phyloP scores from a whole-genome alignment of 2,113 vertebrate genomes.

The Acanthochromis polyacanthus region DNA sequence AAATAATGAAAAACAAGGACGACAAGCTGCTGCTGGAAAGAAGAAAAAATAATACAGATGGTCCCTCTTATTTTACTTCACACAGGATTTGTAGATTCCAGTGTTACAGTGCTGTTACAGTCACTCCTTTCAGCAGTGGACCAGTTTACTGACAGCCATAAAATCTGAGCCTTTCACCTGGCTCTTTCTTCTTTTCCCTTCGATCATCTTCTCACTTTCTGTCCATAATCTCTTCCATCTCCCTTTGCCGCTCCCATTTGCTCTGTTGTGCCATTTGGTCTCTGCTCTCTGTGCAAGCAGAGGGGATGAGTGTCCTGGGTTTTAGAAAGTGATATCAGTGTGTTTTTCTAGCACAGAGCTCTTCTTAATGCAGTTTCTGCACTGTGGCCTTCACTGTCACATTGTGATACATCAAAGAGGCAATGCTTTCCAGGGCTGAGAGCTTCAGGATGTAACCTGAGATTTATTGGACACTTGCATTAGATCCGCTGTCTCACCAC shows the following conservation, averaged over 20 bases:
- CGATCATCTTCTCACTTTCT: constrained; percentile 44
- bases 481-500: constrained; percentile 63
- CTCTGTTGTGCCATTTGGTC: constrained; percentile 23
- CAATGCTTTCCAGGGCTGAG: constrained; percentile 5
- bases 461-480: constrained; percentile 76
- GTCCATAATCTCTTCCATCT: constrained; percentile 20
- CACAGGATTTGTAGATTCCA: constrained; percentile 11
- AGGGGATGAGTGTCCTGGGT: constrained; percentile 24
- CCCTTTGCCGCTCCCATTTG: constrained; percentile 16
- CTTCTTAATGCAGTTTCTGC: constrained; percentile 35
- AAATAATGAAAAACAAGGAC: not conserved
- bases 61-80: not conserved
- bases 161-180: constrained; percentile 43
- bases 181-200: constrained; percentile 28
- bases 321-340: constrained; percentile 40
- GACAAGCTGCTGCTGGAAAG: not conserved
- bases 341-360: not conserved
- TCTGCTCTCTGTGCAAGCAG: not conserved
- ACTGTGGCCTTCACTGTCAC: constrained; percentile 35
- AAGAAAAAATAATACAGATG: not conserved
- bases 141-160: constrained; percentile 20
- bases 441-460: constrained; percentile 72
- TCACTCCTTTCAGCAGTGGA: not conserved
- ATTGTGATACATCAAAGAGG: constrained; percentile 72
- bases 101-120: not conserved